Base-by-base conservation (phyloP, 1,140 invertebrate genomes). In the Pseudachorutes palmiensis region DNA sequence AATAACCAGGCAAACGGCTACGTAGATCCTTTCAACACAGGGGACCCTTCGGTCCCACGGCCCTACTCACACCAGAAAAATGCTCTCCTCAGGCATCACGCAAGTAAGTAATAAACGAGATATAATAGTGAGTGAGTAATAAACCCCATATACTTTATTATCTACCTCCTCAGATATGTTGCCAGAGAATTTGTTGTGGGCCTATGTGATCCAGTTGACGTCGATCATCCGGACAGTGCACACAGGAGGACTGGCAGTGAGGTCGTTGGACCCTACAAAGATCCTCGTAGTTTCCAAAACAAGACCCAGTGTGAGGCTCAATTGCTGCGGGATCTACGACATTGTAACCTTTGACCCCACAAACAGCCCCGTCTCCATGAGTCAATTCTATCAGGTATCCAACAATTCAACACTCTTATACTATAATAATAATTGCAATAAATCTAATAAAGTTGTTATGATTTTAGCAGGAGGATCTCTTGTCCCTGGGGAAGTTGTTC, bases 221-320 rank as follows among this genome's bases (percentile, higher is more conserved):
- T 92, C 93, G n/a, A 94, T 92, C 2, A 80, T 98, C 55, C 82
- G 95, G 49, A 86, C 89, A 58, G 91, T 98, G 74, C 96, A 98
- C 79, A 85, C 90, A 62, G 88, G 89, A 68, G 86, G 82, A 24
- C 76, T 87, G 22, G 82, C 83, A 19, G 83, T 77, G 70, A 83
- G 91, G 73, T 85, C 86, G 74, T 79, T 98, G 70, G 92, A 97
- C 78, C 91, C 92, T 2, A 90, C 89, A 31, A 97, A 97, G 82
- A 90, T 98, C 60, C 84, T 98, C 12, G 74, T 84, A 14, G 90
- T 84, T 71, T 86, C 80, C 75, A 85, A 74, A 79, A 86, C 80
- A 76, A 83, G 72, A 77, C 69, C 75, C 22, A 49, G 75, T 71
- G 78, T 96, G 32, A 84, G 93, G 69, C 79, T 94, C 26, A 92